Base-by-base conservation (phyloP, 2,888 invertebrate species). In the Harpalus rubripes region DNA sequence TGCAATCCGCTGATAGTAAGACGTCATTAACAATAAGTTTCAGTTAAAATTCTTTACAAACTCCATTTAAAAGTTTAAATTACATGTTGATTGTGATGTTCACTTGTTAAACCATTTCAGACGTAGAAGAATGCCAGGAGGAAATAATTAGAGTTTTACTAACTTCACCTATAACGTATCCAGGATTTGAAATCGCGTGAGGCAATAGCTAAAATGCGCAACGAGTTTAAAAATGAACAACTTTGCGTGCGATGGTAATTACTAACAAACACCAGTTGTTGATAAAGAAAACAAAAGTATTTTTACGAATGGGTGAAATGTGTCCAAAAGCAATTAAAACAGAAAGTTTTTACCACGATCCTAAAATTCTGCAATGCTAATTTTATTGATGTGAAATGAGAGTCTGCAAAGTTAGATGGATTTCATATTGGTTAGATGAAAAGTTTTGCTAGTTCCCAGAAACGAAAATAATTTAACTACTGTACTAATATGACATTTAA, bases 61-160 rank as follows among this genome's bases (percentile, higher is more conserved):
- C 72, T 74, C 44, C 41, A 74, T 74, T 74, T 44, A 44, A 74
- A 74, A 74, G 16, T 74, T 68, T 74, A 74, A 44, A 74, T 74
- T 74, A 18, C 72, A 18, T 18, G 44, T 26, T 12, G 44, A 74
- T 44, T 74, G 44, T 44, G 18, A 74, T 41, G 72, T 74, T 44
- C 44, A n/a, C 7, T 74, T 74, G 41, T 74, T 74, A 44, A 15
- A 44, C 8, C 44, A 74, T n/a, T 41, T 15, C 18, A 1, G 39
- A 32, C 68, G 59, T n/a, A 41, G 68, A 74, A 41, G 72, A 74
- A 41, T 18, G 18, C 12, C 44, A 74, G 41, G 41, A n/a, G 41
- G 41, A 16, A 15, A 10, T 44, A 74, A 74, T 74, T 44, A 74
- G 39, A 68, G 6, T 68, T 74, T 44, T 16, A 44, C 44, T 7